Evolutionary conservation across 2,888 invertebrate genomes (phyloP).

Genomic region (Aspidiotus rigidus): DNA sequence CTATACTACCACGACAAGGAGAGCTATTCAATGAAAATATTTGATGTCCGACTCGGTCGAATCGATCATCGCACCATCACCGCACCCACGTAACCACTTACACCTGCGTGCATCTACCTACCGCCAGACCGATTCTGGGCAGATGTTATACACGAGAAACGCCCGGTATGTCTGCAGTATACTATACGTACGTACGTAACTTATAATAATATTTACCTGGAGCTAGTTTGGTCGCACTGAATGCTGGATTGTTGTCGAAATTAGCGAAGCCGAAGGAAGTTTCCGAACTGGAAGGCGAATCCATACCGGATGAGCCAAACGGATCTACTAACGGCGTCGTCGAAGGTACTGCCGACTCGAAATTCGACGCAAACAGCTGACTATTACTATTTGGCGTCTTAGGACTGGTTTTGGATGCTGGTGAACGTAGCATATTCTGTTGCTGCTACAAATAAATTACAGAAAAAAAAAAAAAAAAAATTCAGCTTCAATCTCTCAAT

Average conservation of each 20-base stretch:
- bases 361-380: constrained; percentile 28
- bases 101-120: too few species aligned
- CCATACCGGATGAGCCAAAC: constrained; percentile 18
- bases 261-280: constrained; percentile 56
- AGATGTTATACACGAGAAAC: too few species aligned
- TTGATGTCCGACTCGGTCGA: too few species aligned
- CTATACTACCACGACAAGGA: too few species aligned
- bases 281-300: constrained; percentile 47
- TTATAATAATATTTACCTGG: constrained; percentile 15
- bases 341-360: constrained; percentile 19
- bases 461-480: background rate
- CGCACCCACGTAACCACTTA: too few species aligned
- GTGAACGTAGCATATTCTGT: constrained; percentile 23
- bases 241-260: constrained; percentile 63
- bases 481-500: background rate
- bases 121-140: too few species aligned
- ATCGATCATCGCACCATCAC: too few species aligned
- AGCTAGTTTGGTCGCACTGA: constrained; percentile 42
- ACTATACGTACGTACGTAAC: too few species aligned
- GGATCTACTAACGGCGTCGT: constrained; percentile 19
- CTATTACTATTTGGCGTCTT: constrained; percentile 17
- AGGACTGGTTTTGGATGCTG: constrained; percentile 22
- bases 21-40: too few species aligned
- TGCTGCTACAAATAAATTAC: background rate
- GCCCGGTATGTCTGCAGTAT: too few species aligned